Base-by-base conservation (phyloP, 1,140 invertebrate species). In the Drosophila prosaltans region DNA sequence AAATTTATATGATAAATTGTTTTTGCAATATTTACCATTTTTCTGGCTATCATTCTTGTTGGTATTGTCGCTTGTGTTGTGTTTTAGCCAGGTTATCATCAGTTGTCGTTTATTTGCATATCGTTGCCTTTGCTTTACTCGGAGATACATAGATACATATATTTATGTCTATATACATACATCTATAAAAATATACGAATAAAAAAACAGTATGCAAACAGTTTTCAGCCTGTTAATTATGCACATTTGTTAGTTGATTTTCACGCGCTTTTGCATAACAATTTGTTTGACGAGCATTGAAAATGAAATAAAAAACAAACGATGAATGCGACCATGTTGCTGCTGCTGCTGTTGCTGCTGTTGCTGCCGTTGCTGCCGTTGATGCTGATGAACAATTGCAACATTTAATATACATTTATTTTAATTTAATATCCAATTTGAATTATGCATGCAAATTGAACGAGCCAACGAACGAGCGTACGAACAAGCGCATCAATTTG, bases 251-350 rank as follows among this genome's bases (percentile, higher is more conserved):
- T 79, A 74, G 82, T 82, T 74, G 80, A 80, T 86, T 86, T 86
- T 86, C 83, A 88, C 83, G 83, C 82, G 80, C 76, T 80, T 88
- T 74, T 86, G 83, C 79, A 86, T 88, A 82, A 79, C 83, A 86
- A 88, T 88, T 86, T 86, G 79, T 77, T 73, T 65, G 54, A 72
- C 65, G 77, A 63, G 65, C 65, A 65, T 63, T 69, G 24, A 71
- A 75, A 59, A 75, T 43, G 40, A 51, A 65, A 45, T 40, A 7
- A 45, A n/a, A 43, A 21, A 48, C 7, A 21, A 4, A 51, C 3
- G 45, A 51, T 51, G 26, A 51, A 26, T 26, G 24, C 45, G 21
- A 51, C 21, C 45, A 51, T 51, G 28, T 30, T 30, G 24, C 21
- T 51, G 45, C n/a, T 43, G 11, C 3, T 51, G 8, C 0, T 26